These are phyloP conservation scores for Notothenia rossii DNA, from an alignment of 2,113 vertebrate genomes.

Conservation along the genomic window DNA sequence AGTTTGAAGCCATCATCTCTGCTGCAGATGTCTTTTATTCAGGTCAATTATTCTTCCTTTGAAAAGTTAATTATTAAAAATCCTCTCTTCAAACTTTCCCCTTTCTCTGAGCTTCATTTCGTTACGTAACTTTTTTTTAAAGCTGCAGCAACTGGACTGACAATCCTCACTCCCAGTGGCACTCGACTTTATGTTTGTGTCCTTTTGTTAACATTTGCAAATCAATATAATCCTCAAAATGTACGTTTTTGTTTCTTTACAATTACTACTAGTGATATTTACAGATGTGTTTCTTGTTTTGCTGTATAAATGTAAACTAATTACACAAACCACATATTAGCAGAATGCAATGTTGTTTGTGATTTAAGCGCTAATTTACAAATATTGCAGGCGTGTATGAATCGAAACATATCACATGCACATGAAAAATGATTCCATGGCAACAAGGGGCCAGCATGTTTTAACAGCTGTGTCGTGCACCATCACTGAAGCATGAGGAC, in stretches of 20 bases:
- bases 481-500: neutral
- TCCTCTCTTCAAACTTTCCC: too few species aligned
- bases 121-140: neutral
- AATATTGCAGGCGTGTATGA: neutral
- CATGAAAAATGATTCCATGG: neutral
- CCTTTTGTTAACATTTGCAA: too few species aligned
- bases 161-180: too few species aligned
- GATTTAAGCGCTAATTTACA: neutral
- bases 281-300: neutral
- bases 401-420: neutral
- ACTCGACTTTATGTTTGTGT: too few species aligned
- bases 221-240: too few species aligned
- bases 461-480: neutral
- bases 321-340: neutral
- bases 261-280: too few species aligned
- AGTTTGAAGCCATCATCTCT: neutral
- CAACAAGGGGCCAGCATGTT: neutral
- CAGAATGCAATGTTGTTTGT: neutral
- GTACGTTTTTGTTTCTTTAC: too few species aligned
- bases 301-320: neutral
- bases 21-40: neutral
- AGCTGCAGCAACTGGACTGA: too few species aligned
- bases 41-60: neutral
- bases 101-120: neutral
- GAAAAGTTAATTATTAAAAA: too few species aligned